These are phyloP conservation scores for Phocides pigmalion DNA, from an alignment of 1,140 invertebrate genomes.

Conservation along the genomic window DNA sequence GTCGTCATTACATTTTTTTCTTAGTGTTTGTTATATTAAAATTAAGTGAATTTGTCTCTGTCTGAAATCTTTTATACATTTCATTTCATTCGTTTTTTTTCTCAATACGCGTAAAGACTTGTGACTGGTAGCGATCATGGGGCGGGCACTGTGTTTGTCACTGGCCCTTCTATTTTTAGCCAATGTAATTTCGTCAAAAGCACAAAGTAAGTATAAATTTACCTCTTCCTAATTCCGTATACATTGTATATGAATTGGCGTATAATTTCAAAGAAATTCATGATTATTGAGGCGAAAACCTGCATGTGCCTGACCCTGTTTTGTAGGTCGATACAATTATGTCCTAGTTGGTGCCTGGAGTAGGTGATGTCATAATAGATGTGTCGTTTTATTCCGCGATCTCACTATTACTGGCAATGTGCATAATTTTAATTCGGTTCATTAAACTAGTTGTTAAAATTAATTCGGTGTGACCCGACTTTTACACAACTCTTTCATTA, in stretches of 20 bases:
- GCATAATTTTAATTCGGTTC: not conserved
- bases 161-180: conserved; percentile 68
- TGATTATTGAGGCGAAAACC: conserved; percentile 3
- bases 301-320: conserved; percentile 35
- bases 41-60: not conserved
- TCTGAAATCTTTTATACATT: not conserved
- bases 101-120: not conserved
- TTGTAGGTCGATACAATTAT: conserved; percentile 39
- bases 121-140: conserved; percentile 36
- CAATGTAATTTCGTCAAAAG: conserved; percentile 51
- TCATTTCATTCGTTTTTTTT: not conserved
- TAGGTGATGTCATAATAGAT: conserved; percentile 40
- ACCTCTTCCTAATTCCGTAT: not conserved
- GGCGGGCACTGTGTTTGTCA: conserved; percentile 42
- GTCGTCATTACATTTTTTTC: not conserved
- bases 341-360: conserved; percentile 35
- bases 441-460: not conserved
- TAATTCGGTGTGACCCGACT: not conserved
- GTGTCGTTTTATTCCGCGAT: conserved; percentile 28
- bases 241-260: not conserved
- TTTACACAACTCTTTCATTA: not conserved
- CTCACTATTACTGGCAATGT: conserved; percentile 2
- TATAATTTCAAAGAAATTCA: not conserved
- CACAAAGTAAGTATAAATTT: conserved; percentile 57
- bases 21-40: not conserved